A percentile compares a stretch with the other conserved stretches of the same genome.
Evolutionary conservation across 2,797 vertebrate genomes (phyloP).

Genomic region (Oreochromis mossambicus): DNA sequence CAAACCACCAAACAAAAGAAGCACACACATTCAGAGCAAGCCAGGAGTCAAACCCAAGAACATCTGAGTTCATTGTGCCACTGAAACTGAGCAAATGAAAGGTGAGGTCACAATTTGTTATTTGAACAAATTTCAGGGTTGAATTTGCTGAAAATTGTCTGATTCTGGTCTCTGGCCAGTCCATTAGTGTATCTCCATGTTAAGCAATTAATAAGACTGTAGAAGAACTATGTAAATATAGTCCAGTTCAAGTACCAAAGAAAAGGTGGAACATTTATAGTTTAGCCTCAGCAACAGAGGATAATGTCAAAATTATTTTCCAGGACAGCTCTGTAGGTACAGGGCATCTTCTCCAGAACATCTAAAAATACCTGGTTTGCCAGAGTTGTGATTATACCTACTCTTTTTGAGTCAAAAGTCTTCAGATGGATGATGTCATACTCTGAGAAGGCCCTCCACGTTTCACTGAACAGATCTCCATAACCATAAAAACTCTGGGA

Average conservation of each 20-base stretch:
- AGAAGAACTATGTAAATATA: not conserved
- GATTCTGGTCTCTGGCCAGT: not conserved
- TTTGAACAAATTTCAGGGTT: not conserved
- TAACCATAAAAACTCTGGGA: slow-evolving; percentile 89
- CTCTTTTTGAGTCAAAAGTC: slow-evolving; percentile 91
- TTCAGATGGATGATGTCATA: slow-evolving; percentile 90
- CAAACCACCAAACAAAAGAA: not conserved
- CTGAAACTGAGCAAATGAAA: not conserved
- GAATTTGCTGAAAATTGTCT: not conserved
- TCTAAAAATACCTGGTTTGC: not conserved
- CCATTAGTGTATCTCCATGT: not conserved
- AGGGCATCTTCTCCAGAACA: not conserved
- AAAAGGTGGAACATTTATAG: not conserved
- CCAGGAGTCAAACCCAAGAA: not conserved
- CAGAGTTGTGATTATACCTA: slow-evolving; percentile 56
- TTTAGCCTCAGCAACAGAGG: not conserved
- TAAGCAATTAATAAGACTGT: not conserved
- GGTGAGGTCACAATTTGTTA: not conserved
- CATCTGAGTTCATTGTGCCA: not conserved
- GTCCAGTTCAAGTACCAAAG: not conserved
- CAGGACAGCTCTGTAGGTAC: not conserved
- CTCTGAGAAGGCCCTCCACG: slow-evolving; percentile 90
- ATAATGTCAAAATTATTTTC: not conserved
- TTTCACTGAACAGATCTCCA: slow-evolving; percentile 93
- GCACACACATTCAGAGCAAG: not conserved